Base-by-base conservation (phyloP, 2,797 vertebrate species). In the Sebastes matsubarae region DNA sequence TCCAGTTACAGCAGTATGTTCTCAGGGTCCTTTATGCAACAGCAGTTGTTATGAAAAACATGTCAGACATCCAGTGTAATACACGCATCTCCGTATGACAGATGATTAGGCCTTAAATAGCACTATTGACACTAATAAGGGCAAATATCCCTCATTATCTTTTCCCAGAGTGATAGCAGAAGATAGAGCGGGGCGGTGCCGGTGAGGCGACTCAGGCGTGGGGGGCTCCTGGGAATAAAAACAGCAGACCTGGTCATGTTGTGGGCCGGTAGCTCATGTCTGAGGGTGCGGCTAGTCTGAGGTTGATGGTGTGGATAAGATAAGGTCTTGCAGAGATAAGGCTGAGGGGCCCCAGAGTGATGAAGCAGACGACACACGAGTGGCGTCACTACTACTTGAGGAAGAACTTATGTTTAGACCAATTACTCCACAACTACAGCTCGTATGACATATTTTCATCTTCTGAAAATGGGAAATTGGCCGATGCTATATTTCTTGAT, bases 131-230 rank as follows among this genome's bases (percentile, higher is more conserved):
- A 77, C 88, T 94, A 96, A 95, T 95, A 88, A 93, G 88, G 81
- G 82, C 68, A 93, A 95, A 95, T 95, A 89, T 93, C 87, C 87
- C 85, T 90, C 87, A 94, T 95, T 95, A 96, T 95, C 88, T 94
- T 80, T 88, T 72, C 89, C 79, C 63, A 84, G 83, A 92, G 89
- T 88, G 92, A 94, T 92, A 89, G 82, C 87, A 82, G 79, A 75
- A 67, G 77, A 82, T 61, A 38, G 70, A 70, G 72, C 1, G 85
- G 81, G 25, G 36, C n/a, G 84, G 81, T 29, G 36, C 27, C 60
- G 66, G 81, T 73, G 75, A 57, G 65, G 64, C 1, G 67, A 86
- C 70, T 68, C 67, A 50, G 77, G 46, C 65, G 63, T 68, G 72
- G 79, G 79, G 77, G 29, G 25, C 59, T 80, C 66, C 68, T 80